Conservation (phyloP, 2,797 vertebrate genomes). For the Morus bassanus region DNA sequence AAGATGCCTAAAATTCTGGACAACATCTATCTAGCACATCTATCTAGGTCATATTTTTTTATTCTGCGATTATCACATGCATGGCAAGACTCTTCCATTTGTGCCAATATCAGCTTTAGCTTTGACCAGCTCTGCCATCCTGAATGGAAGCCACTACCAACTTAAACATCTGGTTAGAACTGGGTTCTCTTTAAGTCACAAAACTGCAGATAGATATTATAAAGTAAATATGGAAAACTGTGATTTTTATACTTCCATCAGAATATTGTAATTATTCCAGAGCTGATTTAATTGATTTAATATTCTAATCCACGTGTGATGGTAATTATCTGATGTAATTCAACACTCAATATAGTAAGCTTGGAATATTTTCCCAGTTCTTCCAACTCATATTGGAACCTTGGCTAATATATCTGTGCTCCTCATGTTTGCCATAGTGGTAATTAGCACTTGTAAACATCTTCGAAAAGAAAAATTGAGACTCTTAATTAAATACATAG, state of each 20-base stretch:
- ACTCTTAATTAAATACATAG: not conserved
- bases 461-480: not conserved
- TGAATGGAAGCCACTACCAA: not conserved
- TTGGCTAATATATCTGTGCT: not conserved
- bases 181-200: not conserved
- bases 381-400: not conserved
- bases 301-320: not conserved
- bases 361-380: not conserved
- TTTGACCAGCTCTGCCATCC: not conserved
- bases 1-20: not conserved
- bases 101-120: not conserved
- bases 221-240: not conserved
- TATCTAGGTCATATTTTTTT: not conserved
- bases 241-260: not conserved
- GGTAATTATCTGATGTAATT: not conserved
- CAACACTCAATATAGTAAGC: not conserved
- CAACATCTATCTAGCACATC: not conserved
- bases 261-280: not conserved
- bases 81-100: not conserved
- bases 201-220: not conserved
- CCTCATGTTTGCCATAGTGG: not conserved
- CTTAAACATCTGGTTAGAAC: not conserved
- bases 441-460: not conserved
- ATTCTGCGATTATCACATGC: not conserved
- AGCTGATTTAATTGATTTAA: not conserved